A percentile compares a stretch with the other conserved stretches of the same genome.
phyloP scores from a whole-genome alignment of 2,797 vertebrate species.

The Xenentodon cancila region DNA sequence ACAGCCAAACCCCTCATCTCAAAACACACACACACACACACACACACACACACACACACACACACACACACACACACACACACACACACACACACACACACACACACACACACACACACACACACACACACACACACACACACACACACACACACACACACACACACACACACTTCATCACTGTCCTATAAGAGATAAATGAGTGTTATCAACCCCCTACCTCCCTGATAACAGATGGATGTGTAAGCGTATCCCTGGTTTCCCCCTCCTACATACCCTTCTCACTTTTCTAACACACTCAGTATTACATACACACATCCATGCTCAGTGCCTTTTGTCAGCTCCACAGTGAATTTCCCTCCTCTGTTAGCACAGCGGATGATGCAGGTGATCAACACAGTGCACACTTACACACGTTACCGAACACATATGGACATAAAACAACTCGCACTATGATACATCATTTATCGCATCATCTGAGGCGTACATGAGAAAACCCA shows the following conservation, averaged over 20 bases:
- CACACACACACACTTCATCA: constrained; percentile 33
- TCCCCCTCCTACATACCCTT: constrained; percentile 48
- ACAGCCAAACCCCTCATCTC: constrained; percentile 13
- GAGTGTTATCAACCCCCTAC: constrained; percentile 63
- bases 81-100: constrained; percentile 4
- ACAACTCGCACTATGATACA: constrained; percentile 6
- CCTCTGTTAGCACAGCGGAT: constrained; percentile 54
- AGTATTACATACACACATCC: constrained; percentile 22
- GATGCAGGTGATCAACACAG: constrained; percentile 36
- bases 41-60: constrained; percentile 15
- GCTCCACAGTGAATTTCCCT: constrained; percentile 30
- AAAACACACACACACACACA: background rate
- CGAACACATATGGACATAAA: constrained; percentile 16
- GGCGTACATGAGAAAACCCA: too few species aligned
- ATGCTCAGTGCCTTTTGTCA: constrained; percentile 51
- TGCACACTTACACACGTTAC: constrained; percentile 34
- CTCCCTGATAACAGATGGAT: constrained; percentile 62
- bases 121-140: too few species aligned
- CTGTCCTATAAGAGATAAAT: constrained; percentile 63
- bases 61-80: constrained; percentile 8
- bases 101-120: constrained; percentile 17
- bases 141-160: background rate
- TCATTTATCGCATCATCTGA: too few species aligned
- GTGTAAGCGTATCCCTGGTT: constrained; percentile 50
- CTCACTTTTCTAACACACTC: constrained; percentile 36